Evolutionary conservation across 2,113 vertebrate species (phyloP).

Genomic region (Callithrix jacchus): DNA sequence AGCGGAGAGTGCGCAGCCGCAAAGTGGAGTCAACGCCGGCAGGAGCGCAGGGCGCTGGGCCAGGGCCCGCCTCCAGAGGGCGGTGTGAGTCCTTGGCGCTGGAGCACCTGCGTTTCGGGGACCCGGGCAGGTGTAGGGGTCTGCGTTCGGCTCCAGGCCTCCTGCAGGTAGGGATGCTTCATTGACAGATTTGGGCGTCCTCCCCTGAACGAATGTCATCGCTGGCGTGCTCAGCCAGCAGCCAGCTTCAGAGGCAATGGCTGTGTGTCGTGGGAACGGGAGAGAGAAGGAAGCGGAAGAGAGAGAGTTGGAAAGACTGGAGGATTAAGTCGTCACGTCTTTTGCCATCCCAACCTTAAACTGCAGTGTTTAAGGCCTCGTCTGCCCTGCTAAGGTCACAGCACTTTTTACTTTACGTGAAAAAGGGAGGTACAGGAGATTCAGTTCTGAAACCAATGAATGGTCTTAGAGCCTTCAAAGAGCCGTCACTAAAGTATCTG

Average conservation of each 20-base stretch:
- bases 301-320: neutral
- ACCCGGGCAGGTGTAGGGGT: neutral
- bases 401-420: constrained; percentile 59
- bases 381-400: constrained; percentile 47
- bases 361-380: neutral
- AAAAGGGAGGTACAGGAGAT: constrained; percentile 35
- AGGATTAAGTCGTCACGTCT: neutral
- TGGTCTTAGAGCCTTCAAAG: constrained; percentile 9
- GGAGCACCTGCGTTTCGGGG: neutral
- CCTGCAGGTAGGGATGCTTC: neutral
- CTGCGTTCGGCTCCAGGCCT: neutral
- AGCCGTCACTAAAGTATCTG: constrained; percentile 34
- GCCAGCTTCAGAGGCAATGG: neutral
- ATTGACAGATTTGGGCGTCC: neutral
- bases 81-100: no score
- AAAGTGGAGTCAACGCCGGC: accelerated
- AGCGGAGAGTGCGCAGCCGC: neutral
- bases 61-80: neutral
- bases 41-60: neutral
- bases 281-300: neutral
- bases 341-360: neutral
- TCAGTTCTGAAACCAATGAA: constrained; percentile 58
- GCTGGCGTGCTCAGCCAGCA: neutral
- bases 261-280: neutral
- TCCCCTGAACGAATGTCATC: neutral